phyloP scores from a whole-genome alignment of 2,113 vertebrate species.

The Microcebus ravelobensis region DNA sequence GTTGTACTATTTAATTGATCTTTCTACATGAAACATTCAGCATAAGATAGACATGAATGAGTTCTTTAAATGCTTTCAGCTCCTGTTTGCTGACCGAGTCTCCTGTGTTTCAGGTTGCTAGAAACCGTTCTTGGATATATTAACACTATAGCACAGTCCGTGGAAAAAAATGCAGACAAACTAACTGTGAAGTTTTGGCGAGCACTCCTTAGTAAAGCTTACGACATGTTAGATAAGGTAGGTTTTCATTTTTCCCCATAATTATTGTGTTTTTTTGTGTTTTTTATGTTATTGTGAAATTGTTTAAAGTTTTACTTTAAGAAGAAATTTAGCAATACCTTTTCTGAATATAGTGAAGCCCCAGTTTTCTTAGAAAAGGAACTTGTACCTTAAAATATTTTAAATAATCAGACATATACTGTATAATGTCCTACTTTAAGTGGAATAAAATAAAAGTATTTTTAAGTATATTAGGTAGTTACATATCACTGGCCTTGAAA shows the following conservation, averaged over 20 bases:
- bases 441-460: not conserved
- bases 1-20: not conserved
- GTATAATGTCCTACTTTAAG: not conserved
- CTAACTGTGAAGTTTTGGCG: conserved; percentile 96
- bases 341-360: not conserved
- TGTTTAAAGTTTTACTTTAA: not conserved
- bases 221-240: conserved; percentile 96
- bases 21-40: not conserved
- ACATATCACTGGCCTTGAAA: not conserved
- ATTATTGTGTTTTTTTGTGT: not conserved
- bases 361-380: conserved; percentile 17
- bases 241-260: not conserved
- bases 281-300: not conserved
- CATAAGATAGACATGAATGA: not conserved
- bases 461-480: not conserved
- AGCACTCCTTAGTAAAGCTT: conserved; percentile 94
- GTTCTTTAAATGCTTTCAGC: not conserved
- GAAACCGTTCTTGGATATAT: conserved; percentile 93
- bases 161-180: conserved; percentile 92
- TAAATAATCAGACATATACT: not conserved
- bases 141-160: conserved; percentile 89
- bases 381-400: not conserved
- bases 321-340: not conserved
- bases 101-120: conserved; percentile 87
- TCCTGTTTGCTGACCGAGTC: not conserved